Base-by-base conservation (phyloP, 2,113 vertebrate species). In the Charadrius vociferus region DNA sequence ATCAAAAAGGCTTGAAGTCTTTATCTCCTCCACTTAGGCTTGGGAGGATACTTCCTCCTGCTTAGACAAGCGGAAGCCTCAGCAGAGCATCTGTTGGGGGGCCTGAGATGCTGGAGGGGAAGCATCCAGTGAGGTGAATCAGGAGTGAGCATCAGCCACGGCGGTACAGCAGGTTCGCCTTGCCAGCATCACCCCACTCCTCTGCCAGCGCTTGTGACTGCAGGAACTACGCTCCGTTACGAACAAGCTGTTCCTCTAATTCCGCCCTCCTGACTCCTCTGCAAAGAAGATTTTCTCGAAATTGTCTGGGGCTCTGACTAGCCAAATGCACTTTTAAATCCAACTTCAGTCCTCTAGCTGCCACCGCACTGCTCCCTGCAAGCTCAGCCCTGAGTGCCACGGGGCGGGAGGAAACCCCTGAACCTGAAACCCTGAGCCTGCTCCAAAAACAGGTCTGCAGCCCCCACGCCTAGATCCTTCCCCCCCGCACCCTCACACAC, bases 1-100 rank as follows among this genome's bases (percentile, higher is more conserved):
- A 80, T 59, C 75, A 78, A 81, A 95, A 81, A 5, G 10, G 27
- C 82, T 91, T 79, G 27, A 96, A 88, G 72, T 36, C 61, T 90
- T 95, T 78, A 86, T 88, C 68, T 94, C 66, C 29, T 21, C 13
- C 27, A 32, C 81, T 89, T 70, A 92, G 58, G 79, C 50, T 68
- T 63, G 61, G 70, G 66, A 95, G 72, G 90, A 81, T 86, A 81
- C n/a, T 92, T 96, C 75, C 72, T 95, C 30, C 75, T 87, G 68
- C 81, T 92, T 45, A 81, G 77, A 86, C 47, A 86, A 88, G 41
- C 1, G 14, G 15, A 91, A 90, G 75, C 37, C 63, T 52, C 63
- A 23, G 49, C 22, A 50, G 49, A 50, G 23, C 49, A 67, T 63
- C 62, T 91, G 56, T 11, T 41, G 27, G 12, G 73, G 22, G 52